Base-by-base conservation (phyloP, 2,797 vertebrate genomes). In the Kryptolebias ocellatus region DNA sequence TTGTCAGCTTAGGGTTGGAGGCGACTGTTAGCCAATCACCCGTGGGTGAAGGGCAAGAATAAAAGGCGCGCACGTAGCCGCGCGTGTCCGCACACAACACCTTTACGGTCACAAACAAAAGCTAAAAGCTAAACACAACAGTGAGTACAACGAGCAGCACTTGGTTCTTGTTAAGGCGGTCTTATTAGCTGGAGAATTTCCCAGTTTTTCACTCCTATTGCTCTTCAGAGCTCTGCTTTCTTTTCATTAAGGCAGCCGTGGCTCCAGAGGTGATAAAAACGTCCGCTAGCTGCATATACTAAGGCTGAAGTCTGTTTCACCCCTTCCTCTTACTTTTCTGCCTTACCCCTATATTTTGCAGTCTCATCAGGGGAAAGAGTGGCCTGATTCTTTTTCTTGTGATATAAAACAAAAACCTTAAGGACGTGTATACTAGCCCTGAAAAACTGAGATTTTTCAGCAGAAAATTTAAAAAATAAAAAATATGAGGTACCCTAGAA, bases 1-100 rank as follows among this genome's bases (percentile, higher is more conserved):
- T 90, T 87, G 87, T 90, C 89, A 86, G 83, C 86, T 84, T 86
- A 77, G 83, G 90, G 87, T 90, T 90, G 85, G 85, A 90, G 87
- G 86, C 73, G 80, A 90, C 85, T 81, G 87, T 90, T 89, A 87
- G 85, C 85, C 90, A 91, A 89, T 90, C 88, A 91, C 88, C 89
- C 83, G 45, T 85, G 84, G 18, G 85, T 88, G 90, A 92, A 92
- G 84, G 88, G 90, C 86, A 85, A 79, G 75, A 83, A 87, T 81
- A 85, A 85, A 84, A 87, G 76, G 67, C 68, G 60, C 17, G 49
- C 72, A 70, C 54, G 16, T 11, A 53, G 11, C 58, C 9, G 34
- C 17, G 72, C 76, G 20, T 3, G 9, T 60, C 50, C 74, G 15
- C 45, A 74, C 54, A 71, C 64, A 65, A 51, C 0, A 16, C 15